Conservation (phyloP, 92 coral and sea anemone species). For the Hydrozoanthus gracilis region DNA sequence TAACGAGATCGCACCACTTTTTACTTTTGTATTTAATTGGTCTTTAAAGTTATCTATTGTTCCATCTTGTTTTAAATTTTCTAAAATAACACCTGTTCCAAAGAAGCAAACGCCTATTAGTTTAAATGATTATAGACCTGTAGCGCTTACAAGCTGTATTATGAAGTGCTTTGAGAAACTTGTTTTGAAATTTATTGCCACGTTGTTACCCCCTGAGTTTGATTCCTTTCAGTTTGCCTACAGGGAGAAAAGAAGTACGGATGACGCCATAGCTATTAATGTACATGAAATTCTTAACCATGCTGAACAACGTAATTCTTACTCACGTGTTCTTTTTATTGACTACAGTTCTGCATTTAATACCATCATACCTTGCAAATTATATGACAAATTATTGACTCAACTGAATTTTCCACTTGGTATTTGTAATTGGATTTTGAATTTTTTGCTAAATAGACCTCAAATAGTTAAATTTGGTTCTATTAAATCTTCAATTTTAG, state of each 20-base stretch:
- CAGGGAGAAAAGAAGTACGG: neutral
- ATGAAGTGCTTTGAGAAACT: conserved; percentile 13
- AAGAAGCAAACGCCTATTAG: neutral
- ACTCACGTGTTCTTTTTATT: neutral
- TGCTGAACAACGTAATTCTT: neutral
- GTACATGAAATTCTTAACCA: neutral
- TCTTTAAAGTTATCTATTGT: neutral
- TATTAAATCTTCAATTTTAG: too few relatives aligned
- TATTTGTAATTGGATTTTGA: too few relatives aligned
- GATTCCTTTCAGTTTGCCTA: conserved; percentile 18
- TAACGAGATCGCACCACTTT: neutral
- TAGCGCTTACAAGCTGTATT: neutral
- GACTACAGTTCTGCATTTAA: conserved; percentile 6
- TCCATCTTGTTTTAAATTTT: neutral
- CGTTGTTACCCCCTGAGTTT: neutral
- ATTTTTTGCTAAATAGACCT: too few relatives aligned
- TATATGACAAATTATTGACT: neutral
- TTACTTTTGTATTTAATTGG: neutral
- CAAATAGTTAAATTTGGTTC: too few relatives aligned
- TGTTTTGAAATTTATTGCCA: neutral
- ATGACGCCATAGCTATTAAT: neutral
- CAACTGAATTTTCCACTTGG: too few relatives aligned
- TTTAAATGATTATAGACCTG: conserved; percentile 23
- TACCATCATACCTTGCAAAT: conserved; percentile 17
- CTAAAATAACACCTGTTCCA: conserved; percentile 9